Percentiles rank a stretch among this genome's conserved stretches.
Evolutionary conservation across 2,113 vertebrate genomes (phyloP).

Genomic region (Salvelinus sp.): DNA sequence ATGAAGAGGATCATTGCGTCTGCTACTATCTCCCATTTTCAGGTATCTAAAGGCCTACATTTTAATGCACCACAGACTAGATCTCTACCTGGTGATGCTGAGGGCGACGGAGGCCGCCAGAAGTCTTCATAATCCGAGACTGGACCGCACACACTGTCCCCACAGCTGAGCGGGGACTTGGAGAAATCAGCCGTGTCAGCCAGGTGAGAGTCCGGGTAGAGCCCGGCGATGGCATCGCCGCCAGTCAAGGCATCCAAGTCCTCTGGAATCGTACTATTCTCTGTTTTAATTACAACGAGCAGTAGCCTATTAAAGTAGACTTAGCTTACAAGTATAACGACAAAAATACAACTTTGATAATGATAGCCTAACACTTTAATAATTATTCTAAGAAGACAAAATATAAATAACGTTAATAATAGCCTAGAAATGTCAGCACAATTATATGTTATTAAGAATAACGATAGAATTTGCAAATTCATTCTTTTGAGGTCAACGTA

Average conservation of each 20-base stretch:
- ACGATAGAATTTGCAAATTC: neutral
- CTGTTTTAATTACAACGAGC: constrained; percentile 19
- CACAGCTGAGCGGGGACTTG: constrained; percentile 83
- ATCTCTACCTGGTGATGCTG: constrained; percentile 86
- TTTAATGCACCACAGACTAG: constrained; percentile 46
- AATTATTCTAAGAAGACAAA: too few species aligned
- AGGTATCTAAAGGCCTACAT: too few species aligned
- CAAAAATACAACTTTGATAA: neutral
- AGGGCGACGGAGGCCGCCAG: constrained; percentile 96
- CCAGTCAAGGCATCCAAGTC: constrained; percentile 43
- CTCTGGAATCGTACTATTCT: constrained; percentile 53
- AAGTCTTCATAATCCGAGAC: constrained; percentile 87
- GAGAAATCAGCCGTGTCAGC: constrained; percentile 77
- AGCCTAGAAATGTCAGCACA: too few species aligned
- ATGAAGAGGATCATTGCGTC: too few species aligned
- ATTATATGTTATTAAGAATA: neutral
- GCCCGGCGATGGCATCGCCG: constrained; percentile 64
- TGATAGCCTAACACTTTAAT: too few species aligned
- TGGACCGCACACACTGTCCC: constrained; percentile 77
- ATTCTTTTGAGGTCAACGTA: neutral
- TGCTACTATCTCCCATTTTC: too few species aligned
- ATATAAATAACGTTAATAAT: too few species aligned
- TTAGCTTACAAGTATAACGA: neutral
- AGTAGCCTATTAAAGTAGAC: neutral
- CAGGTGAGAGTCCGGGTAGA: constrained; percentile 78